These are phyloP conservation scores for Drosophila bunnanda DNA, from an alignment of 2,888 invertebrate genomes.

Conservation along the genomic window DNA sequence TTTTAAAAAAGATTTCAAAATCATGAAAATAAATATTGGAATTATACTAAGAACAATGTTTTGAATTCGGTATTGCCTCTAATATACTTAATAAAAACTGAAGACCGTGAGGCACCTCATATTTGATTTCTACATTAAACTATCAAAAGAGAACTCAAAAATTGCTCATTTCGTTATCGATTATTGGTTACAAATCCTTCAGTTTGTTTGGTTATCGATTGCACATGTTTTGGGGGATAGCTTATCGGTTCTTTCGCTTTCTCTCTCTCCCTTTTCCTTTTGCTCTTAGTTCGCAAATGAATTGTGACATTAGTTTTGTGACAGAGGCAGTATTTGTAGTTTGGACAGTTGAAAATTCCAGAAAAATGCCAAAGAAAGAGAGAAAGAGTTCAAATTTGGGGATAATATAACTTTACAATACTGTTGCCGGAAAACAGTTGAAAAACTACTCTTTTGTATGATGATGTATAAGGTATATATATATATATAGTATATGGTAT, in stretches of 20 bases:
- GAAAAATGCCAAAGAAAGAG: background rate
- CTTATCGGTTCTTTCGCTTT: background rate
- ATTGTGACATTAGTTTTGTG: constrained; percentile 5
- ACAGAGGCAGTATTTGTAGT: constrained; percentile 55
- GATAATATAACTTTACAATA: constrained; percentile 3
- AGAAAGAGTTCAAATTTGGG: background rate
- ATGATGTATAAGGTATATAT: constrained; percentile 15
- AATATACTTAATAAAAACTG: background rate
- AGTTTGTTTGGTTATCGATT: background rate
- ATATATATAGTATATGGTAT: constrained; percentile 28
- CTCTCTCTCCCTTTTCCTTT: constrained; percentile 9
- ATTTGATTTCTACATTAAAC: background rate
- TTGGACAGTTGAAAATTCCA: constrained; percentile 33
- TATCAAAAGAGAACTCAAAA: background rate
- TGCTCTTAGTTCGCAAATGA: background rate
- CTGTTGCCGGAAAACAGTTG: constrained; percentile 1
- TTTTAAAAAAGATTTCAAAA: background rate
- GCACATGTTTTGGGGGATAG: background rate
- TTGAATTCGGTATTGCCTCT: no score
- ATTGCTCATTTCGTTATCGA: constrained; percentile 5
- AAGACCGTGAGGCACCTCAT: background rate
- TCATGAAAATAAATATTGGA: background rate
- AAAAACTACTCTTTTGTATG: constrained; percentile 15
- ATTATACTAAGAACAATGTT: no score
- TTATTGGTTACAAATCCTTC: background rate